phyloP scores from a whole-genome alignment of 2,888 invertebrate species.

The Palloptera scutellata region DNA sequence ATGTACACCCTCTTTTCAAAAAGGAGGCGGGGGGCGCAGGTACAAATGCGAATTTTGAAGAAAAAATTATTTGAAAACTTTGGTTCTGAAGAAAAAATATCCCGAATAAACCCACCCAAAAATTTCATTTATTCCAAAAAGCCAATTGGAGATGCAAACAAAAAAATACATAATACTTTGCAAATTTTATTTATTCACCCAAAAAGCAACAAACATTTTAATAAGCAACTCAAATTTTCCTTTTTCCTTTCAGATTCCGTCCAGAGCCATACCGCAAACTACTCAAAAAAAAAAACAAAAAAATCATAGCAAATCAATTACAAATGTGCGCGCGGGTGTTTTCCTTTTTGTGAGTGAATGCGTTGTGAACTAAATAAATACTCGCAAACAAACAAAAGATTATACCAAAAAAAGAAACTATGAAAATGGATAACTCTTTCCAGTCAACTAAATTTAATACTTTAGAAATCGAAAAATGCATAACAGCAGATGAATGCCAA shows the following conservation, averaged over 20 bases:
- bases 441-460: not conserved
- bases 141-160: too few relatives aligned
- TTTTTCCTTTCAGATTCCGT: slow-evolving; percentile 1
- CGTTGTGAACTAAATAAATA: not conserved
- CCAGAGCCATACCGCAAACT: not conserved
- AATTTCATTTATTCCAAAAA: too few relatives aligned
- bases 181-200: too few relatives aligned
- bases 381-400: too few relatives aligned
- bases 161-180: slow-evolving; percentile 12
- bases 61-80: slow-evolving; percentile 8
- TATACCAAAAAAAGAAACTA: too few relatives aligned
- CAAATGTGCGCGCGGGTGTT: not conserved
- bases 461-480: not conserved
- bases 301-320: too few relatives aligned
- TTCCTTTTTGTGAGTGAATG: not conserved
- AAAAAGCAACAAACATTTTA: slow-evolving; percentile 12
- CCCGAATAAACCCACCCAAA: too few relatives aligned
- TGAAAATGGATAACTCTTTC: not conserved
- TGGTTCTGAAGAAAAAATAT: slow-evolving; percentile 7
- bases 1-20: too few relatives aligned
- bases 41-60: slow-evolving; percentile 1
- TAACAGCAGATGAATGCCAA: not conserved
- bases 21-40: too few relatives aligned
- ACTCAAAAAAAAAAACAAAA: not conserved
- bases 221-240: slow-evolving; percentile 3